Evolutionary conservation across 2,888 invertebrate species (phyloP).

Genomic region (Pheosia gnoma): DNA sequence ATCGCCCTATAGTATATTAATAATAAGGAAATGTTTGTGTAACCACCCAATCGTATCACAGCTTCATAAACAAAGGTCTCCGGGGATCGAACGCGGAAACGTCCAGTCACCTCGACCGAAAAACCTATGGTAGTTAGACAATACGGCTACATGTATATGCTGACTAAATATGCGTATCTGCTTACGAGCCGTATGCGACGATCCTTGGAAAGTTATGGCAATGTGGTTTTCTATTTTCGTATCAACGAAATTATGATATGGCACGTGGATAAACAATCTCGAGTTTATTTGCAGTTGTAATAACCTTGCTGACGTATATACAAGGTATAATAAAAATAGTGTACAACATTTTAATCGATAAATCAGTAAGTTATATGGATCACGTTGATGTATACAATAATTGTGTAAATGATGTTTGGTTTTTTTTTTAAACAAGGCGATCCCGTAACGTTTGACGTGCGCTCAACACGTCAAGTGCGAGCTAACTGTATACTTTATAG

Average conservation of each 20-base stretch:
- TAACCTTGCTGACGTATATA: too few species aligned
- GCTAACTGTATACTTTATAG: too few species aligned
- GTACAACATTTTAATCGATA: too few species aligned
- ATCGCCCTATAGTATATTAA: not conserved
- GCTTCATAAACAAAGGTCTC: not conserved
- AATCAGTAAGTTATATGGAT: too few species aligned
- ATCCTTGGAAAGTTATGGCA: not conserved
- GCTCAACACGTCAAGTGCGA: too few species aligned
- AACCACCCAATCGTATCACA: not conserved
- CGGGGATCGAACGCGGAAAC: slow-evolving; percentile 9
- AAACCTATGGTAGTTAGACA: slow-evolving; percentile 6
- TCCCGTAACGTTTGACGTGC: too few species aligned
- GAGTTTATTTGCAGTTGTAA: too few species aligned
- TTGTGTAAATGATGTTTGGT: too few species aligned
- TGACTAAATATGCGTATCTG: not conserved
- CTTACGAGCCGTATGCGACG: not conserved
- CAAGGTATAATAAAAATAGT: too few species aligned
- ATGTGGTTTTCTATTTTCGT: not conserved
- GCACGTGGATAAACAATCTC: not conserved
- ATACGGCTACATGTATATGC: not conserved
- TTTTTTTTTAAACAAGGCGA: too few species aligned
- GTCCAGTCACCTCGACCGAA: slow-evolving; percentile 14
- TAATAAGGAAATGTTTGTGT: not conserved
- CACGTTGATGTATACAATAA: too few species aligned
- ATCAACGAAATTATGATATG: not conserved